Evolutionary conservation across 2,888 invertebrate genomes (phyloP).

Genomic region (Drosophila greeni): DNA sequence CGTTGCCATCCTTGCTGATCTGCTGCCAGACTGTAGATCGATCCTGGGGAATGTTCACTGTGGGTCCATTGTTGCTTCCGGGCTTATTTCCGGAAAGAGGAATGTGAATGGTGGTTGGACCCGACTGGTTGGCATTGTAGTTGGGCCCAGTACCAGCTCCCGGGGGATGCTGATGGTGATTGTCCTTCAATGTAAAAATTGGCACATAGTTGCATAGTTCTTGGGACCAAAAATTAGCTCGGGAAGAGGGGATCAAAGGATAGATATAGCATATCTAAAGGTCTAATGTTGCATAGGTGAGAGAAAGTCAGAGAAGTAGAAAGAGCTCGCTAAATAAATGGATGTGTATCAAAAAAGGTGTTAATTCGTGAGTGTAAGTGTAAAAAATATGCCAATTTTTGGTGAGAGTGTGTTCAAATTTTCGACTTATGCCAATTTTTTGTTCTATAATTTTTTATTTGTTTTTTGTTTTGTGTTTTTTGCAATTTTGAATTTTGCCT

Average conservation of each 20-base stretch:
- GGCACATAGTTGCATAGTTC: slow-evolving; percentile 25
- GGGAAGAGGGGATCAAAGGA: slow-evolving; percentile 10
- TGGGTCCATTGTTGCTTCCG: slow-evolving; percentile 84
- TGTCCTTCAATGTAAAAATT: slow-evolving; percentile 74
- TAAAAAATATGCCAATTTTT: slow-evolving; percentile 12
- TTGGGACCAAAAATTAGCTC: slow-evolving; percentile 21
- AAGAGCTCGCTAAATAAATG: slow-evolving; percentile 23
- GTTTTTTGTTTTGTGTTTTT: slow-evolving; percentile 16
- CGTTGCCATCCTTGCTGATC: slow-evolving; percentile 84
- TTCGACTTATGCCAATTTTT: slow-evolving; percentile 39
- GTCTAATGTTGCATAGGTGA: slow-evolving; percentile 17
- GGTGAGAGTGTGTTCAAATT: slow-evolving; percentile 14
- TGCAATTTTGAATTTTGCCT: slow-evolving; percentile 31
- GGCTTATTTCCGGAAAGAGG: slow-evolving; percentile 82
- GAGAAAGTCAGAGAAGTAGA: slow-evolving; percentile 16
- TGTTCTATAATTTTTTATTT: slow-evolving; percentile 30
- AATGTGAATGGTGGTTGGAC: slow-evolving; percentile 79
- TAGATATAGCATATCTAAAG: slow-evolving; percentile 25
- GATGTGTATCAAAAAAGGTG: slow-evolving; percentile 8
- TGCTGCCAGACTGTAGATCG: slow-evolving; percentile 96
- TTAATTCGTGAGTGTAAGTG: not conserved
- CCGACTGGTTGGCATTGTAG: slow-evolving; percentile 70
- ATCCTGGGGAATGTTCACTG: slow-evolving; percentile 89
- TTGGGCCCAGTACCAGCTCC: slow-evolving; percentile 77
- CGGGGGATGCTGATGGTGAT: slow-evolving; percentile 70